Evolutionary conservation across 2,797 vertebrate genomes (phyloP), one percentile per base, ranked within the genome.

Genomic region (Allobates femoralis): DNA sequence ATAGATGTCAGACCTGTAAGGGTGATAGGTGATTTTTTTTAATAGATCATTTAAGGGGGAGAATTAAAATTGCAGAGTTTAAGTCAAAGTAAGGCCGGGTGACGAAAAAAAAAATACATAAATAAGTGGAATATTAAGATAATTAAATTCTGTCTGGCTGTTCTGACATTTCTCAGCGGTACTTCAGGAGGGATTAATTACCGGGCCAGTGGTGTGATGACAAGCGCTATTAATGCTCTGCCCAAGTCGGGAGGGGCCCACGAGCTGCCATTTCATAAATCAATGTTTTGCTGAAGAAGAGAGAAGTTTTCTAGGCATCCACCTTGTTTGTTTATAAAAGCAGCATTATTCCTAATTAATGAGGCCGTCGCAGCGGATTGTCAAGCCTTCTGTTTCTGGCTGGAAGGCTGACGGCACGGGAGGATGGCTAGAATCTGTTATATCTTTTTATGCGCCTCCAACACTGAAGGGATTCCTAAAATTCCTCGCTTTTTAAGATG

Each of bases 281-380:
- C 87, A 88, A 85, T 88, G 86, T 85, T 88, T 84, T 88, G 86
- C 71, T 28, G 51, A 75, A 81, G 83, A 88, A 77, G 58, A 64
- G 66, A 81, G 78, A 88, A 88, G 69, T 88, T 88, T 88, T 88
- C 87, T 77, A 81, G 87, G 87, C 87, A 85, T 77, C 78, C 83
- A 88, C 87, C 83, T 88, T 88, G 87, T 88, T 88, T 88, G 87
- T 85, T 88, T 88, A 88, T 81, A 88, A 77, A 88, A 81, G 71
- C 87, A 28, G 83, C 78, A 21, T 1, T 19, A 79, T 81, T 58
- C 75, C 69, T 90, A 83, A 89, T 76, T 58, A 84, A 74, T 81
- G 82, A 60, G 85, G 16, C 18, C 46, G 73, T 85, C 81, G 51
- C 16, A n/a, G 80, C 18, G 82, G 53, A 85, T 78, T 62, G 73